These are phyloP conservation scores for Centroberyx gerrardi DNA, from an alignment of 2,797 vertebrate genomes.

Conservation along the genomic window DNA sequence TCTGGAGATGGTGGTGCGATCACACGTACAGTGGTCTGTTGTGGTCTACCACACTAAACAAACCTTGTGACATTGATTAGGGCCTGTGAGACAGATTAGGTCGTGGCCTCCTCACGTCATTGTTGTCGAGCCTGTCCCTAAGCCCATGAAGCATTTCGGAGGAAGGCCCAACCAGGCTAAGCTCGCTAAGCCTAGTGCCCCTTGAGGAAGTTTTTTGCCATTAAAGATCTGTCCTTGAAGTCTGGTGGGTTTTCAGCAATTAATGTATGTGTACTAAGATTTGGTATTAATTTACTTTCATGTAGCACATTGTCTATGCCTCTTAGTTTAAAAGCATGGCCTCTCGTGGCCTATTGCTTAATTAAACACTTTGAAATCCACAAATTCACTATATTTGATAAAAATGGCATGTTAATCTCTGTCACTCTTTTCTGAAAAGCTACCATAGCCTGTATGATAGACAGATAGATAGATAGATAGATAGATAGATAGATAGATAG, in stretches of 20 bases:
- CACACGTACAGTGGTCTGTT: background rate
- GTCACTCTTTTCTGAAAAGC: too few species aligned
- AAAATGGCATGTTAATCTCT: too few species aligned
- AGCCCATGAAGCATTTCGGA: slow-evolving; percentile 76
- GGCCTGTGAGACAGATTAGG: slow-evolving; percentile 79
- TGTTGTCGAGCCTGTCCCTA: slow-evolving; percentile 69
- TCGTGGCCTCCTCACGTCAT: slow-evolving; percentile 60
- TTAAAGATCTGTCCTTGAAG: background rate
- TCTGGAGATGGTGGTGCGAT: background rate
- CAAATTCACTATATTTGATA: too few species aligned
- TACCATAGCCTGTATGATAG: too few species aligned
- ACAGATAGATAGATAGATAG: too few species aligned
- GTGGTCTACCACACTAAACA: slow-evolving; percentile 7
- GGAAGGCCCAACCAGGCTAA: slow-evolving; percentile 10
- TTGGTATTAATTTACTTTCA: background rate
- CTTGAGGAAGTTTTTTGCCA: background rate
- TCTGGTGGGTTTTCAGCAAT: too few species aligned
- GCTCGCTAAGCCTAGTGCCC: slow-evolving; percentile 3
- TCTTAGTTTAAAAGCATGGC: too few species aligned
- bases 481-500: too few species aligned
- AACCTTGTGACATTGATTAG: slow-evolving; percentile 82
- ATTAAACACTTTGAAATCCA: too few species aligned
- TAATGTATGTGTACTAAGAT: background rate
- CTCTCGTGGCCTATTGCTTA: too few species aligned
- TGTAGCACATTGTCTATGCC: too few species aligned